phyloP scores from a whole-genome alignment of 1,140 invertebrate species.

The Drosophila fuyamai region DNA sequence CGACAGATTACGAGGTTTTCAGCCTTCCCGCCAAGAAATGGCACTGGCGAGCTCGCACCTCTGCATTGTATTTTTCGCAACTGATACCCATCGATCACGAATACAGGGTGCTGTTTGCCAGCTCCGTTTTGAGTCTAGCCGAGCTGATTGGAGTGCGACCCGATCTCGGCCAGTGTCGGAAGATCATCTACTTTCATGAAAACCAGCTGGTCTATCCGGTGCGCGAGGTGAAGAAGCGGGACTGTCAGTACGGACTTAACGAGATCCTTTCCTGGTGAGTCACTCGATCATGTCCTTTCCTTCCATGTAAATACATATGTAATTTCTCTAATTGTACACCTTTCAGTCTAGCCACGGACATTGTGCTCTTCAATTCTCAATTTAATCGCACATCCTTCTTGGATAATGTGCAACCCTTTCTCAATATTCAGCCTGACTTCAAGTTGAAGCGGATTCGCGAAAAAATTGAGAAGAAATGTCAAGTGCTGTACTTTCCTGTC shows the following conservation, averaged over 20 bases:
- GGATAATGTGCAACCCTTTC: constrained; percentile 87
- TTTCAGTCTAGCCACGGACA: constrained; percentile 89
- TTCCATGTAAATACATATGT: not conserved
- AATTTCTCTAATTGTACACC: not conserved
- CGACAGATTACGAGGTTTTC: constrained; percentile 84
- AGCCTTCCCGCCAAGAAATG: constrained; percentile 90
- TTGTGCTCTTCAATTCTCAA: constrained; percentile 90
- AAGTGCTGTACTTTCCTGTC: constrained; percentile 89
- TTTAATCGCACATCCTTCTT: constrained; percentile 90
- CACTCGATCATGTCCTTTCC: not conserved
- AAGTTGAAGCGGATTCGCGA: constrained; percentile 86
- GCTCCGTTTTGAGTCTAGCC: constrained; percentile 90
- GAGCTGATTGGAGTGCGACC: constrained; percentile 89
- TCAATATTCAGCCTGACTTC: constrained; percentile 89
- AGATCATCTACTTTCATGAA: constrained; percentile 93
- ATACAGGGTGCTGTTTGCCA: constrained; percentile 88
- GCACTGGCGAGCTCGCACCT: constrained; percentile 91
- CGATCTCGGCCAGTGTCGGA: constrained; percentile 87
- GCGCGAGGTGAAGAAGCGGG: constrained; percentile 88
- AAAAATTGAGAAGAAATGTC: constrained; percentile 87
- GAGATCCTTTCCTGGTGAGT: constrained; percentile 90
- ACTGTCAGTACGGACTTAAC: constrained; percentile 92
- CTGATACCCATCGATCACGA: constrained; percentile 86
- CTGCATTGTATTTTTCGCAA: constrained; percentile 88
- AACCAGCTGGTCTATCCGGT: constrained; percentile 92